phyloP scores from a whole-genome alignment of 2,113 vertebrate genomes.

The Callaeas wilsoni region DNA sequence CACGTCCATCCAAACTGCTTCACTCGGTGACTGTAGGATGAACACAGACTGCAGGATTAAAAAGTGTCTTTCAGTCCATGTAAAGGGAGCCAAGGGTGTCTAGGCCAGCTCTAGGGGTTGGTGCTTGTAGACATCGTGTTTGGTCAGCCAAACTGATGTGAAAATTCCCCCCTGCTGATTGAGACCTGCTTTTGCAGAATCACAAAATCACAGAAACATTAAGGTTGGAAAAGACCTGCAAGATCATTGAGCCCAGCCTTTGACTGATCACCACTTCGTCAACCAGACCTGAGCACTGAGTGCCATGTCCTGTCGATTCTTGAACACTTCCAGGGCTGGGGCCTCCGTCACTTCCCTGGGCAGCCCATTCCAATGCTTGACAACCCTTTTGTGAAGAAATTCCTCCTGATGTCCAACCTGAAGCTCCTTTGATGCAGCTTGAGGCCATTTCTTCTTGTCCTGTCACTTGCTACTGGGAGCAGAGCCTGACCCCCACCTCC shows the following conservation, averaged over 20 bases:
- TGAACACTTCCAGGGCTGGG: neutral
- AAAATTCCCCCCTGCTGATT: neutral
- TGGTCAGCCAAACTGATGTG: neutral
- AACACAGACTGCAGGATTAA: neutral
- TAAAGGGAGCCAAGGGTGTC: neutral
- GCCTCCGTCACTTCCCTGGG: neutral
- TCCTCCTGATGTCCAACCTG: neutral
- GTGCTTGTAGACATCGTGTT: neutral
- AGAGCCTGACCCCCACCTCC: rapidly evolving
- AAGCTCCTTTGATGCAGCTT: neutral
- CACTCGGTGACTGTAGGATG: neutral
- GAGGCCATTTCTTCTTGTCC: rapidly evolving
- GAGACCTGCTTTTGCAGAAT: neutral
- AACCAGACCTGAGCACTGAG: neutral
- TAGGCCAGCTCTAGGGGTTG: neutral
- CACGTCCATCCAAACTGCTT: neutral
- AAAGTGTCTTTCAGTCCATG: rapidly evolving
- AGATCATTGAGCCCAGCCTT: neutral
- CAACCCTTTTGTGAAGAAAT: neutral
- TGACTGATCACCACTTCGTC: neutral
- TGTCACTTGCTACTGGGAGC: neutral
- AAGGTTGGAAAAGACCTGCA: neutral
- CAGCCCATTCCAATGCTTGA: neutral
- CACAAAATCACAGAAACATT: neutral
- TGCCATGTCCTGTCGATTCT: rapidly evolving